Percentiles rank a stretch among this genome's conserved stretches.
These are phyloP conservation scores for Spodoptera litura DNA, from an alignment of 1,140 invertebrate genomes.

Conservation along the genomic window DNA sequence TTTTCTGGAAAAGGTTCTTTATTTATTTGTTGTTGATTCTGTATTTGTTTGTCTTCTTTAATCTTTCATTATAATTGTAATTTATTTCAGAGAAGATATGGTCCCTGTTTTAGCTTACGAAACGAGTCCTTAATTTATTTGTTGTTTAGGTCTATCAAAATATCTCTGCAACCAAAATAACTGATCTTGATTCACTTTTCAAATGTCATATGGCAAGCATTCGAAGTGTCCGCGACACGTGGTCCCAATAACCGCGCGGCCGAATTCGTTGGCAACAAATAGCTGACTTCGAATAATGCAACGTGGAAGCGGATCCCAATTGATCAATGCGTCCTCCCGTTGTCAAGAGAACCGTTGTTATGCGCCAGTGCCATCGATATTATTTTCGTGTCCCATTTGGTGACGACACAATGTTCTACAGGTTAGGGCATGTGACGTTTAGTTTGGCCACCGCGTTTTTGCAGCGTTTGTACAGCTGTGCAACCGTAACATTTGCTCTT, in stretches of 20 bases:
- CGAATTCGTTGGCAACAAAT: constrained; percentile 35
- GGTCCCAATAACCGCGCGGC: not conserved
- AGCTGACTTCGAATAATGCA: constrained; percentile 22
- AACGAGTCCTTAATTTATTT: no score
- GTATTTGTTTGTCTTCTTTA: no score
- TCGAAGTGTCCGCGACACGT: constrained; percentile 1
- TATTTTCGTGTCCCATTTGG: constrained; percentile 20
- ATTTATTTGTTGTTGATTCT: no score
- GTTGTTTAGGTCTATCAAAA: not conserved
- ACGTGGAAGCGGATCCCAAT: constrained; percentile 31
- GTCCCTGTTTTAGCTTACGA: no score
- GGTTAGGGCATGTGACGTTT: constrained; percentile 17
- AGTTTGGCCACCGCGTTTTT: constrained; percentile 25
- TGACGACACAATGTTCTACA: constrained; percentile 30
- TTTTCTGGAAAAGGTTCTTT: no score
- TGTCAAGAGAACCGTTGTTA: constrained; percentile 51
- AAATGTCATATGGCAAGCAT: constrained; percentile 11
- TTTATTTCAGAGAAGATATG: no score
- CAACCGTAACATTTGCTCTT: not conserved
- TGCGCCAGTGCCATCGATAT: constrained; percentile 37
- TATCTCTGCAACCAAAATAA: not conserved
- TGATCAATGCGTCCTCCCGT: constrained; percentile 49
- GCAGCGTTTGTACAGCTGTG: constrained; percentile 38
- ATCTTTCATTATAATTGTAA: no score
- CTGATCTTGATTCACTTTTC: constrained; percentile 26